These are phyloP conservation scores for Rhyacophila evoluta DNA, from an alignment of 2,888 invertebrate genomes.

Conservation along the genomic window DNA sequence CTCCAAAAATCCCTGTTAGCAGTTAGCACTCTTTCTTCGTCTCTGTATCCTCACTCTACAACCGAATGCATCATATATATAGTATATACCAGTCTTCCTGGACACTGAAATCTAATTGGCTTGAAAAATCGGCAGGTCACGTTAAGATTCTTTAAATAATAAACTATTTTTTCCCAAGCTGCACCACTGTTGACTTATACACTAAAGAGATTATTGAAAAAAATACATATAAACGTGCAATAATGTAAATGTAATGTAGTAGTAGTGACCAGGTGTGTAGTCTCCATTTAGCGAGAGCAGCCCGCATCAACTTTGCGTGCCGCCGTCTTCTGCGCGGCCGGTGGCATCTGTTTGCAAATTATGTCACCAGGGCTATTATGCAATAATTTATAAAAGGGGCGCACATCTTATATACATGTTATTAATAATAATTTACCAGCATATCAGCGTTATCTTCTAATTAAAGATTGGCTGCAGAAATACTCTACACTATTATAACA, in stretches of 20 bases:
- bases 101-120: no score
- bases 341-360: constrained; percentile 11
- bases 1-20: no score
- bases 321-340: not conserved
- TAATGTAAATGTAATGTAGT: not conserved
- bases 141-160: no score
- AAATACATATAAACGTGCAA: no score
- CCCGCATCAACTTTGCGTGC: not conserved
- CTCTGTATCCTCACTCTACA: no score
- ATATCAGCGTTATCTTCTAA: no score
- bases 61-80: no score
- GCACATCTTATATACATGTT: not conserved
- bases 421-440: not conserved
- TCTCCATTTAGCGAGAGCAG: constrained; percentile 2
- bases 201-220: not conserved
- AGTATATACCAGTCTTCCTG: no score
- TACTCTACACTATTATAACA: no score
- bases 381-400: not conserved
- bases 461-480: no score
- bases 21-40: no score
- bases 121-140: no score
- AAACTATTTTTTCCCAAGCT: not conserved
- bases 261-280: constrained; percentile 6
- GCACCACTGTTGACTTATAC: not conserved
- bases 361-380: not conserved